phyloP scores from a whole-genome alignment of 2,797 vertebrate genomes.

The Centropyge bicolor region DNA sequence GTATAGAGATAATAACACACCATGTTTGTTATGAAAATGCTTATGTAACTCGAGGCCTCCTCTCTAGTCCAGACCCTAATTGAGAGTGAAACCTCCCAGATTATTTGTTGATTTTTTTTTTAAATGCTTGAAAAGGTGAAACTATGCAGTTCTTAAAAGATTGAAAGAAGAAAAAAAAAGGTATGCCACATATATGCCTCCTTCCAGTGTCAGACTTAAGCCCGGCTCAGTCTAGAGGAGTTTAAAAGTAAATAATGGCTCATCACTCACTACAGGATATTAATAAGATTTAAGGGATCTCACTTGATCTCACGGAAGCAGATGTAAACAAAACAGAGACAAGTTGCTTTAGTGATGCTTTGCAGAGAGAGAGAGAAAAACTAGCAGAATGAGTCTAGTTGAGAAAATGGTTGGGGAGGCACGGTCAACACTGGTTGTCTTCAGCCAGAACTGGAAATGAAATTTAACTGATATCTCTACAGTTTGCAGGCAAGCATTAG shows the following conservation, averaged over 20 bases:
- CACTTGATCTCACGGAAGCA: neutral
- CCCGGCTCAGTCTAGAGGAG: neutral
- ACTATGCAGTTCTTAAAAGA: neutral
- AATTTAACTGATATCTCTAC: no score
- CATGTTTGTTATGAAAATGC: neutral
- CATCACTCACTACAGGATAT: no score
- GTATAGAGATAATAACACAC: neutral
- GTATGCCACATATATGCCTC: neutral
- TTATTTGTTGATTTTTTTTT: conserved; percentile 5
- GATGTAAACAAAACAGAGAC: neutral
- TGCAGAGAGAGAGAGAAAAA: neutral
- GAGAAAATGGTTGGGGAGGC: no score
- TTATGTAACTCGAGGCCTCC: neutral
- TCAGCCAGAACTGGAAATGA: no score
- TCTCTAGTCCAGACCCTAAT: neutral
- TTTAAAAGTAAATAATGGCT: neutral
- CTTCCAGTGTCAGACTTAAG: neutral
- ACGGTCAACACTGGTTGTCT: no score
- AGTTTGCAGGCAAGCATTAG: no score
- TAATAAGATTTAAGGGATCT: neutral
- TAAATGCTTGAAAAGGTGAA: neutral
- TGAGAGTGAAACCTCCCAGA: neutral
- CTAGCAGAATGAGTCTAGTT: no score
- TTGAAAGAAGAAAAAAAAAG: neutral
- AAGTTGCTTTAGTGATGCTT: neutral